These are phyloP conservation scores for Parauchenoglanis punctatus DNA, from an alignment of 2,797 vertebrate species.

Conservation along the genomic window DNA sequence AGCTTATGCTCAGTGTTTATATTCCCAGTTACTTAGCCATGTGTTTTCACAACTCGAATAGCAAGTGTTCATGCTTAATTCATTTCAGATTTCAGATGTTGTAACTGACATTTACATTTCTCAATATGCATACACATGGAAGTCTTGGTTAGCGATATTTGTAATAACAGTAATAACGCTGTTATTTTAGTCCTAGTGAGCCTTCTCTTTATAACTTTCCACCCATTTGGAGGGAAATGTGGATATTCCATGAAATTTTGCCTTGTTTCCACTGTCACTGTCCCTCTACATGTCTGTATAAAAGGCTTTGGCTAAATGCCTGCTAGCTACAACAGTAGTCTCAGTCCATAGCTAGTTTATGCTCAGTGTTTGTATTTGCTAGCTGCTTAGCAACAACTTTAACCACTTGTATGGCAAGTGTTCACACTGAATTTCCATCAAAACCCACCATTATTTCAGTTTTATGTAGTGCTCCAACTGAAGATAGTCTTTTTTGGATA, in stretches of 20 bases:
- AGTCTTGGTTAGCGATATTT: background rate
- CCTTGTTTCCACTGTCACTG: background rate
- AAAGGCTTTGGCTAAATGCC: background rate
- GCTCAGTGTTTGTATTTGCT: conserved; percentile 5
- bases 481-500: background rate
- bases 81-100: background rate
- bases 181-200: background rate
- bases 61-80: background rate
- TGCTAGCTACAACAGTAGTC: background rate
- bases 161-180: background rate
- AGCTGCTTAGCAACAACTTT: conserved; percentile 9
- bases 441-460: background rate
- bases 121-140: no score
- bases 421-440: background rate
- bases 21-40: background rate
- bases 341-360: background rate
- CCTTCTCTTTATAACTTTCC: background rate
- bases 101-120: background rate
- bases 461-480: background rate
- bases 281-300: background rate
- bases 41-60: background rate
- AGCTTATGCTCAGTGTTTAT: background rate
- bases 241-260: background rate
- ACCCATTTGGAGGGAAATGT: background rate
- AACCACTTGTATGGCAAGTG: background rate